Conservation (phyloP, 2,888 invertebrate species). For the Halictus ligatus region DNA sequence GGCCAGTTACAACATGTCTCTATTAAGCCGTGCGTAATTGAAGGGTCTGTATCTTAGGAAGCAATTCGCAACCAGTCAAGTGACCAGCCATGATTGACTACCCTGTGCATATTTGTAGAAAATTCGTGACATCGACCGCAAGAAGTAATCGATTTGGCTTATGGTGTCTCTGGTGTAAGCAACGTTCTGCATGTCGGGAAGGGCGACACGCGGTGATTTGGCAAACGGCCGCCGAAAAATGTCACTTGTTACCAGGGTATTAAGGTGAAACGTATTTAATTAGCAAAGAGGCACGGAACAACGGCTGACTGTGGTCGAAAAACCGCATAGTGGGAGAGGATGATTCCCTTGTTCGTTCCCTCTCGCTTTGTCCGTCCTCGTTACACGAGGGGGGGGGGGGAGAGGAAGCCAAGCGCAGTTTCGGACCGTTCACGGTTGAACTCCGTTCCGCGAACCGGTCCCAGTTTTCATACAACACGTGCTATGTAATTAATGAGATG, state of each 20-base stretch:
- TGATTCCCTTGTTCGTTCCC: background rate
- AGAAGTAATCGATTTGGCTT: background rate
- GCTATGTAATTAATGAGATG: conserved; percentile 48
- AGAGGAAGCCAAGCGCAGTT: background rate
- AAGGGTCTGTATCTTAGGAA: background rate
- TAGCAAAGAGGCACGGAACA: conserved; percentile 6
- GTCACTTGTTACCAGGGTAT: conserved; percentile 31
- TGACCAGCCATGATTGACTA: background rate
- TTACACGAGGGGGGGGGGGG: background rate
- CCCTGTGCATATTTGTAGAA: background rate
- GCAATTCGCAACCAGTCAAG: background rate
- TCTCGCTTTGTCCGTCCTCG: background rate
- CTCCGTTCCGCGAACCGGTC: background rate
- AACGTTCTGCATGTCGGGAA: background rate
- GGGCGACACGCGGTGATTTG: background rate
- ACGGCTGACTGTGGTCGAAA: background rate
- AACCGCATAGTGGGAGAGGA: background rate
- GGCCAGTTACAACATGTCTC: background rate
- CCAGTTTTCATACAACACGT: conserved; percentile 36
- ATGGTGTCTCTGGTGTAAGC: background rate
- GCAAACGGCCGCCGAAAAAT: conserved; percentile 4
- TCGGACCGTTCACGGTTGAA: background rate
- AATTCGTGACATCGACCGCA: background rate
- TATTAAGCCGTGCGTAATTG: background rate
- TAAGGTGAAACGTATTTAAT: conserved; percentile 48